Conservation (phyloP, 2,888 invertebrate species). For the Andrena flavipes region DNA sequence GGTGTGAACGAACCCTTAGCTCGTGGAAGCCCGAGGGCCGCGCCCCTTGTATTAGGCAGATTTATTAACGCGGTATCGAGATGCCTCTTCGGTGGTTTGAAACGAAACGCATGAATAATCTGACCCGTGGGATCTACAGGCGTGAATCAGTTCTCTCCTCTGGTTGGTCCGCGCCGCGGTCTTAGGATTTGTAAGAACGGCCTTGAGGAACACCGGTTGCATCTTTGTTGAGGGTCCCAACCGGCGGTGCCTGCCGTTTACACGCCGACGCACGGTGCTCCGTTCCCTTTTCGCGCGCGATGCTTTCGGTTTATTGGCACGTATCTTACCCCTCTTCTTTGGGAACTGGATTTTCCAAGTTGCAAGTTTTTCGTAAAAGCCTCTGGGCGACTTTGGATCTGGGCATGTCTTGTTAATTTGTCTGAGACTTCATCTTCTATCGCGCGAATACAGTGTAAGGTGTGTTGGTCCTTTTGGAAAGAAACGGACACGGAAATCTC, state of each 20-base stretch:
- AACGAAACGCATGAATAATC: conserved; percentile 74
- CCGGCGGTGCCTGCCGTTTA: conserved; percentile 38
- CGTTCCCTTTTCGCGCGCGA: not conserved
- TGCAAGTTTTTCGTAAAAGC: no score
- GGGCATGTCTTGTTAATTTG: no score
- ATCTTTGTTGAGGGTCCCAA: conserved; percentile 41
- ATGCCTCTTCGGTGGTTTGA: conserved; percentile 69
- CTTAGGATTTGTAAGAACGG: conserved; percentile 59
- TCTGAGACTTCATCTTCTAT: no score
- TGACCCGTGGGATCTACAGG: conserved; percentile 69
- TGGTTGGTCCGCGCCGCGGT: conserved; percentile 40
- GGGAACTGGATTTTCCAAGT: no score
- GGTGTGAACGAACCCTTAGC: conserved; percentile 67
- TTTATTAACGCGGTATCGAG: conserved; percentile 76
- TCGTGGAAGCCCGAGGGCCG: conserved; percentile 57
- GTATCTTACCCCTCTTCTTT: not conserved
- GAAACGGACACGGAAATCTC: not conserved
- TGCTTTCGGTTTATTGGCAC: not conserved
- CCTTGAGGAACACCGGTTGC: conserved; percentile 61
- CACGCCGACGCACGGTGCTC: not conserved
- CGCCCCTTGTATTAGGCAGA: conserved; percentile 76
- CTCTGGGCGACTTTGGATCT: no score
- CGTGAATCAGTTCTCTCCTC: conserved; percentile 70
- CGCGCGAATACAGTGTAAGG: no score
- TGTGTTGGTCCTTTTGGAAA: not conserved